Evolutionary conservation across 2,113 vertebrate species (phyloP).

Genomic region (Daboia siamensis): DNA sequence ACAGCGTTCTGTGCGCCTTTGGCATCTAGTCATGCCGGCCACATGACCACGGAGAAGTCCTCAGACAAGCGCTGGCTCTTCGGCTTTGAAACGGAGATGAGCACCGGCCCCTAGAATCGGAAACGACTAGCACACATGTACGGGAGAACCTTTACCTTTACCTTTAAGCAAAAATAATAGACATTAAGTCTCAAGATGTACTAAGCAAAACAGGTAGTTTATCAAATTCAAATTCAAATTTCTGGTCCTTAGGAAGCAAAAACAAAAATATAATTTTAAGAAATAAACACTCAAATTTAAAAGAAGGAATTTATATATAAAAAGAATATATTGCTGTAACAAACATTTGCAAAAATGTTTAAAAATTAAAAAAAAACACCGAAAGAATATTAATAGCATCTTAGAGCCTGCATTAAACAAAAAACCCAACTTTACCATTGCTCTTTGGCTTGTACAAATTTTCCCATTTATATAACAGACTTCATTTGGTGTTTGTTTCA

Average conservation of each 20-base stretch:
- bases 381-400: too few relatives aligned
- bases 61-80: too few relatives aligned
- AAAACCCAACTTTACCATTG: background rate
- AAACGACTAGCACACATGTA: too few relatives aligned
- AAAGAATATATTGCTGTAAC: background rate
- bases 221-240: conserved; percentile 53
- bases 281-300: conserved; percentile 38
- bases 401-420: background rate
- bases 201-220: conserved; percentile 49
- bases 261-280: conserved; percentile 14
- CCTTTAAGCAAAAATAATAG: conserved; percentile 59
- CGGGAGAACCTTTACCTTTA: too few relatives aligned
- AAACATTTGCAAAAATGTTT: background rate
- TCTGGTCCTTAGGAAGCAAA: conserved; percentile 34
- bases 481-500: background rate
- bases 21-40: too few relatives aligned
- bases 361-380: too few relatives aligned
- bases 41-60: too few relatives aligned
- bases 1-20: too few relatives aligned
- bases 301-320: background rate
- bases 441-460: background rate
- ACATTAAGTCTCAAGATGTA: conserved; percentile 53
- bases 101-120: too few relatives aligned
- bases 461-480: background rate
- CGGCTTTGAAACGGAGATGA: too few relatives aligned